Evolutionary conservation across 2,113 vertebrate genomes (phyloP), one percentile per base, ranked within the genome.

Genomic region (Gallinago jamesoni): DNA sequence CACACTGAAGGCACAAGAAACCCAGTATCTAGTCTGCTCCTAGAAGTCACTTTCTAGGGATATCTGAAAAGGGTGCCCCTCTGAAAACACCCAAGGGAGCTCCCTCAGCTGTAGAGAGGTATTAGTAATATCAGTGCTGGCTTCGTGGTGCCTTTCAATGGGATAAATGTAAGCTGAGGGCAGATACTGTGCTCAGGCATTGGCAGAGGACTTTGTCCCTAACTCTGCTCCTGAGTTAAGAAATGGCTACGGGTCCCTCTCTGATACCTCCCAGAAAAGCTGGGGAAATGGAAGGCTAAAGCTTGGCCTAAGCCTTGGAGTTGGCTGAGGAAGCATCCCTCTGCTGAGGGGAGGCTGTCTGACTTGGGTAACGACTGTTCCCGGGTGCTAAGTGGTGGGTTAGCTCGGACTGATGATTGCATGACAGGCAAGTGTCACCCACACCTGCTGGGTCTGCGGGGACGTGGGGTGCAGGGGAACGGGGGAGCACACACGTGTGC

Each of bases 211-310:
- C 94, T 90, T 92, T 89, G 75, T 69, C 85, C 70, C 50, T 7
- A 53, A 16, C 55, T 15, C 64, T 1, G 47, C 50, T 92, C 88
- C 82, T 25, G 59, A 85, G 78, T 63, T 8, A 13, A 39, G 39
- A 17, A 45, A 11, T 0, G 7, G 39, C 48, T 18, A 24, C 22
- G 39, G 85, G 83, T 92, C 79, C 77, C 75, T 4, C 75, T 8
- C 33, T 4, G 50, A n/a, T 74, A 80, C 76, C 72, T 79, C 83
- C 94, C 79, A 53, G 86, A 47, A 57, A 76, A 75, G 83, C 75
- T 77, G 72, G 59, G 59, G 79, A 41, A 28, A 50, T 2, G 14
- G 47, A 50, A 66, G n/a, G 63, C 47, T 28, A 23, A 31, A 9
- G 37, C 3, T 4, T 7, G 47, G 14, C n/a, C 59, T 43, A 19